phyloP scores from a whole-genome alignment of 2,888 invertebrate species.

The Sminthurides aquaticus region DNA sequence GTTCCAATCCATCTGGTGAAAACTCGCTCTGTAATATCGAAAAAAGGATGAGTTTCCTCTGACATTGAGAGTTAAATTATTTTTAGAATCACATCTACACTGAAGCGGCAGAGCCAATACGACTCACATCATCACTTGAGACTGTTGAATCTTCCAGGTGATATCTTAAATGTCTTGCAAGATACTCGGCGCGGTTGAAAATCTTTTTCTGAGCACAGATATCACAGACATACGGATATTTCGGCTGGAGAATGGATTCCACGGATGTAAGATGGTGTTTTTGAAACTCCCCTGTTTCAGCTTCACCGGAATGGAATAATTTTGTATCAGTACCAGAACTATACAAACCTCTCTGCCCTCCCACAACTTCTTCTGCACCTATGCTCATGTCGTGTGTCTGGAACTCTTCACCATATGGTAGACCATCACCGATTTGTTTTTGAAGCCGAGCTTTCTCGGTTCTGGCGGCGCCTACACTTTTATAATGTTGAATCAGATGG shows the following conservation, averaged over 20 bases:
- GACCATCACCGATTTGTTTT: not conserved
- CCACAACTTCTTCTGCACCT: not conserved
- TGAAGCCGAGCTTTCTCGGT: conserved; percentile 28
- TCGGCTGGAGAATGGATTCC: conserved; percentile 9
- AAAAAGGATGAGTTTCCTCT: not conserved
- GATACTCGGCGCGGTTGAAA: conserved; percentile 47
- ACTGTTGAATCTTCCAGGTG: conserved; percentile 45
- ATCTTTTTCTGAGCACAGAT: conserved; percentile 45
- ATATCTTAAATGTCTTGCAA: conserved; percentile 51
- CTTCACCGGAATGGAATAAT: not conserved
- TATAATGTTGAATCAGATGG: conserved; percentile 34
- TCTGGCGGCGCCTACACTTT: conserved; percentile 29
- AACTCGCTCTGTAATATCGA: not conserved
- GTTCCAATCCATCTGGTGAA: not conserved
- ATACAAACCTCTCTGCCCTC: no score
- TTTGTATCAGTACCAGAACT: not conserved
- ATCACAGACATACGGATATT: conserved; percentile 45
- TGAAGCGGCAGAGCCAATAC: no score
- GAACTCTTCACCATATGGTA: not conserved
- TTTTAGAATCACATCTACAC: not conserved
- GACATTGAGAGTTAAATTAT: not conserved
- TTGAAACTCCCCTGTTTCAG: not conserved
- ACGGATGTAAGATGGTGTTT: conserved; percentile 5
- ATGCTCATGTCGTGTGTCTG: not conserved
- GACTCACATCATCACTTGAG: conserved; percentile 1